phyloP scores from a whole-genome alignment of 2,888 invertebrate species.

The Cancer borealis region DNA sequence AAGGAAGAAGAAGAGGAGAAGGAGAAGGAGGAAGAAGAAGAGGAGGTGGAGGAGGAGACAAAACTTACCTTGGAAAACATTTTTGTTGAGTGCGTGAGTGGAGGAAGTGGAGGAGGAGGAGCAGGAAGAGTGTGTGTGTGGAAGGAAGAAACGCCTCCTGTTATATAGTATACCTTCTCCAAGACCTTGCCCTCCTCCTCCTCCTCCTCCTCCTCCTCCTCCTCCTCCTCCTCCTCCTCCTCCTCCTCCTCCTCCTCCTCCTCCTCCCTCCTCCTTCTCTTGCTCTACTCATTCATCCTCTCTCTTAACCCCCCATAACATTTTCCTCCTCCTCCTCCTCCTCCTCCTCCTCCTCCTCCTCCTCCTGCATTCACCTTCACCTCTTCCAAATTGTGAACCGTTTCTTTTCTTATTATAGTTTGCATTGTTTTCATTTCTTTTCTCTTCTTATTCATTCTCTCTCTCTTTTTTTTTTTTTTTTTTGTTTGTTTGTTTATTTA shows the following conservation, averaged over 20 bases:
- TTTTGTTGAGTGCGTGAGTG: neutral
- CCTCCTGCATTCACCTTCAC: conserved; percentile 31
- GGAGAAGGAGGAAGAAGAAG: neutral
- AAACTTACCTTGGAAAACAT: neutral
- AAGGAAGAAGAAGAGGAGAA: neutral
- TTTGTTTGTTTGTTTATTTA: neutral
- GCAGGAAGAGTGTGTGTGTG: conserved; percentile 30
- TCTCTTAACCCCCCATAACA: no score
- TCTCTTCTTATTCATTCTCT: neutral
- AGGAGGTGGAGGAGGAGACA: neutral
- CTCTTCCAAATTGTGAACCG: neutral
- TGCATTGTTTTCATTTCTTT: neutral
- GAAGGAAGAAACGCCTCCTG: neutral
- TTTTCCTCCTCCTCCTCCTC: neutral
- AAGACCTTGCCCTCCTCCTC: neutral
- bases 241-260: neutral
- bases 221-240: conserved; percentile 7
- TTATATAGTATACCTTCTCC: neutral
- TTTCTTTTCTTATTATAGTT: neutral
- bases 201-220: neutral
- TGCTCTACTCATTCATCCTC: no score
- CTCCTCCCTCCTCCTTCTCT: conserved; percentile 4
- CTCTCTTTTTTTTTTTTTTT: neutral
- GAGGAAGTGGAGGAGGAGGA: neutral
- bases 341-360: conserved; percentile 32